Evolutionary conservation across 2,888 invertebrate species (phyloP).

Genomic region (Coleophora flavipennella): DNA sequence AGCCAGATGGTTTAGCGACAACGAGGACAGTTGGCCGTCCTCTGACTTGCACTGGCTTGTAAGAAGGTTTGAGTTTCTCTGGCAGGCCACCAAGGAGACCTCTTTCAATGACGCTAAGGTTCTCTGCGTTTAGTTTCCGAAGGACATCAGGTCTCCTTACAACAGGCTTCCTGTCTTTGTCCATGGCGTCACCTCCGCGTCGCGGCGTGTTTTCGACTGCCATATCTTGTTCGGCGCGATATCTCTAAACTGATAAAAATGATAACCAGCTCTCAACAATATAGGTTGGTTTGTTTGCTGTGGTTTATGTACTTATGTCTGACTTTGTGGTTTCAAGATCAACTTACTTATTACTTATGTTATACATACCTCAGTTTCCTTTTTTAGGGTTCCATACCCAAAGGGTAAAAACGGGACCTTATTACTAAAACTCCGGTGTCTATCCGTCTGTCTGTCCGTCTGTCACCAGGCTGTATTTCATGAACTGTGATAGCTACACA

Average conservation of each 20-base stretch:
- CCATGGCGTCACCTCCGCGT: slow-evolving; percentile 55
- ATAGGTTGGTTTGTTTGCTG: too few relatives aligned
- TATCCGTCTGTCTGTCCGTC: too few relatives aligned
- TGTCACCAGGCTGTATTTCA: too few relatives aligned
- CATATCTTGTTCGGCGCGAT: slow-evolving; percentile 30
- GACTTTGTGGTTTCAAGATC: too few relatives aligned
- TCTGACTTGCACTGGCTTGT: slow-evolving; percentile 31
- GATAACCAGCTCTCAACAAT: slow-evolving; percentile 26
- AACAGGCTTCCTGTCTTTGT: slow-evolving; percentile 42
- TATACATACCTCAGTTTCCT: too few relatives aligned
- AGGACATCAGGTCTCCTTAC: slow-evolving; percentile 47
- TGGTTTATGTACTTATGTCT: too few relatives aligned
- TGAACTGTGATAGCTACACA: too few relatives aligned
- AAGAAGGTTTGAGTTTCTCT: slow-evolving; percentile 47
- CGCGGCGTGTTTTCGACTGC: slow-evolving; percentile 46
- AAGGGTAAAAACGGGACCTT: too few relatives aligned
- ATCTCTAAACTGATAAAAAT: slow-evolving; percentile 46
- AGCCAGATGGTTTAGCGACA: slow-evolving; percentile 58
- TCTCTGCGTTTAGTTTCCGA: slow-evolving; percentile 54
- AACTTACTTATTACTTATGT: too few relatives aligned
- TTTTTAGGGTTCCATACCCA: too few relatives aligned
- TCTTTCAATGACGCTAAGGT: slow-evolving; percentile 50
- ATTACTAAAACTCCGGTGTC: too few relatives aligned
- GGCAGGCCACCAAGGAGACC: slow-evolving; percentile 57
- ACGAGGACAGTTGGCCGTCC: slow-evolving; percentile 46